A percentile compares a stretch with the other conserved stretches of the same genome.
Evolutionary conservation across 2,888 invertebrate species (phyloP).

Genomic region (Trachelus tabidus): DNA sequence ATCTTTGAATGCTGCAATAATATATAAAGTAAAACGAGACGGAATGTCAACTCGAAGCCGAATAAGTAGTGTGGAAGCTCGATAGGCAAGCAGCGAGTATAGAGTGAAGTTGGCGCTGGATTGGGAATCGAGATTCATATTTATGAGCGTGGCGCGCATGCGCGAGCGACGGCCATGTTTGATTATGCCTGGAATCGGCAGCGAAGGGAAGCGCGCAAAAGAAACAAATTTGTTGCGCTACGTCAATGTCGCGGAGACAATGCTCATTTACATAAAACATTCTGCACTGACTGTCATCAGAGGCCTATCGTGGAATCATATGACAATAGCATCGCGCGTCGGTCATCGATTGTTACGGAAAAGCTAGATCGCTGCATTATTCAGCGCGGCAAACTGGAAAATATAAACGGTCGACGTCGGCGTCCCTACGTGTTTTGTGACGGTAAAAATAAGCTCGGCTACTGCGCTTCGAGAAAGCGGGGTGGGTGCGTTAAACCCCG

Average conservation of each 20-base stretch:
- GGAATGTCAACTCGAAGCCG: neutral
- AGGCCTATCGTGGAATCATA: slow-evolving; percentile 32
- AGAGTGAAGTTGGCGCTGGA: neutral
- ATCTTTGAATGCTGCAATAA: neutral
- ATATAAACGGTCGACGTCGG: neutral
- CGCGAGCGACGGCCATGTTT: neutral
- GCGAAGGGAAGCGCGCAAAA: slow-evolving; percentile 27
- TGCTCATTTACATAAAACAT: slow-evolving; percentile 59
- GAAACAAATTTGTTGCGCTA: slow-evolving; percentile 37
- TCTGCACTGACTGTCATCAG: slow-evolving; percentile 45
- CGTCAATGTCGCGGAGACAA: slow-evolving; percentile 51
- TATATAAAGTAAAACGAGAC: slow-evolving; percentile 5
- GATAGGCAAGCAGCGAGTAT: neutral
- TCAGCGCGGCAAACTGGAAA: slow-evolving; percentile 14
- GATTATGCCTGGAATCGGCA: slow-evolving; percentile 6
- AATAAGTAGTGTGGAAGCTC: neutral
- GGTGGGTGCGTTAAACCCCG: neutral
- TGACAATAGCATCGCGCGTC: slow-evolving; percentile 35
- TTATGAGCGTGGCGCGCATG: neutral
- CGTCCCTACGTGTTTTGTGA: slow-evolving; percentile 1
- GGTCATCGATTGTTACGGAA: slow-evolving; percentile 25
- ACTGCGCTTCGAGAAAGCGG: slow-evolving; percentile 21
- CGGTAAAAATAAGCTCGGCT: slow-evolving; percentile 6
- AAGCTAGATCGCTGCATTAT: slow-evolving; percentile 20
- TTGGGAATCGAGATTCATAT: neutral